Evolutionary conservation across 2,797 vertebrate genomes (phyloP), one percentile per base, ranked within the genome.

Genomic region (Amblyraja radiata): DNA sequence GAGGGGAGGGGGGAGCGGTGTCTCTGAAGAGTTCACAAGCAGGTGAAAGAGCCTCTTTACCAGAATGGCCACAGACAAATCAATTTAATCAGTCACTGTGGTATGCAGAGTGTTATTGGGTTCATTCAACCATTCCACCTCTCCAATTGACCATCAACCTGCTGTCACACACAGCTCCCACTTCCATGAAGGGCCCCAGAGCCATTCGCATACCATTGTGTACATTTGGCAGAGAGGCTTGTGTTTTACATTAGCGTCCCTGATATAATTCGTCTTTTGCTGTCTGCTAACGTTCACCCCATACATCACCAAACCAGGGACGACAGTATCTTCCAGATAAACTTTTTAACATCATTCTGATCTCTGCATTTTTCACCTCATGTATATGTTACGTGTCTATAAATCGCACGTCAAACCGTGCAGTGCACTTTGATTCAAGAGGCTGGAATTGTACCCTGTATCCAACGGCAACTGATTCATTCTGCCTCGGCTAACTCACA

Each of bases 51-150:
- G 93, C 76, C 93, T 94, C 93, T n/a, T 93, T 80, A 95, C 93
- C 93, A 93, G 94, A 93, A 93, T 80, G 94, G 94, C 92, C 23
- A 93, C 0, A 0, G 94, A 95, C 94, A 95, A 94, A 95, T 95
- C 94, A 94, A 94, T 96, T 94, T 95, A 93, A 95, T 95, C 95
- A 95, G 94, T 95, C 95, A 95, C 94, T 94, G 16, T 93, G 94
- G 94, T 92, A 94, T 93, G 94, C 74, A 78, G 93, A 78, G 93
- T 92, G 94, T 94, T 95, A 95, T 93, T 93, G 95, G 95, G 95
- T 94, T 95, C 95, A 96, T 92, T 94, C 95, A 94, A 94, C 94
- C 93, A 95, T 95, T 95, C 94, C 94, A 95, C 94, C 88, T 94
- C 93, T 93, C 93, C 94, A 95, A 78, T 13, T 93, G 93, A 95